Evolutionary conservation across 30 jellyfish, hydroid and myxozoan genomes (phyloP).

Genomic region (Calvadosia cruxmelitensis): DNA sequence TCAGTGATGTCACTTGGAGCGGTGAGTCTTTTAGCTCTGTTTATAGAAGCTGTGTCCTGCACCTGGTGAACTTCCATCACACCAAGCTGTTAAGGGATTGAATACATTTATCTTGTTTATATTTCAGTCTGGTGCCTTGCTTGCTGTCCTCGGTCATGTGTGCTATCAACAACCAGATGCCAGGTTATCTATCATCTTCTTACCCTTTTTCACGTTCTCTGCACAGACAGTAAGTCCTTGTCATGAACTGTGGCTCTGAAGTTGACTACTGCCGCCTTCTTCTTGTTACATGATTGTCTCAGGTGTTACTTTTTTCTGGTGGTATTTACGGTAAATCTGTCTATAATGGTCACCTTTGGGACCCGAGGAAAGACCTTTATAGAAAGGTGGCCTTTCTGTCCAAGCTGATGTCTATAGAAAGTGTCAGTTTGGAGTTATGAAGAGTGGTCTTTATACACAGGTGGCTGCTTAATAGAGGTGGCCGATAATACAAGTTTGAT

Average conservation of each 20-base stretch:
- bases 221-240: constrained; percentile 61
- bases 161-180: constrained; percentile 92
- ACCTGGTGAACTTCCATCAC: too few relatives aligned
- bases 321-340: background rate
- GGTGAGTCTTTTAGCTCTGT: constrained; percentile 17
- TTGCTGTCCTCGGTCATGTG: constrained; percentile 89
- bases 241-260: background rate
- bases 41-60: background rate
- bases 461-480: too few relatives aligned
- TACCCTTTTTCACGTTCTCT: constrained; percentile 90
- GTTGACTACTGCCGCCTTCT: background rate
- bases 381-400: too few relatives aligned
- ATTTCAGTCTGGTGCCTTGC: constrained; percentile 82
- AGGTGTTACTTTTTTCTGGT: background rate
- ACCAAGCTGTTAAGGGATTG: background rate
- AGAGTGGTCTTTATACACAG: too few relatives aligned
- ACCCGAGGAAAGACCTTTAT: too few relatives aligned
- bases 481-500: too few relatives aligned
- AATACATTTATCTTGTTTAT: too few relatives aligned
- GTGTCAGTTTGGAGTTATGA: too few relatives aligned
- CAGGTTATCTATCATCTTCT: constrained; percentile 58
- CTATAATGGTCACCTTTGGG: background rate
- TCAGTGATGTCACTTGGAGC: constrained; percentile 83
- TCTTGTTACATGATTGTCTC: too few relatives aligned
- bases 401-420: too few relatives aligned